Percentiles rank a stretch among this genome's conserved stretches.
These are phyloP conservation scores for Brachionus koreanus DNA, from an alignment of 1,140 invertebrate species.

Conservation along the genomic window DNA sequence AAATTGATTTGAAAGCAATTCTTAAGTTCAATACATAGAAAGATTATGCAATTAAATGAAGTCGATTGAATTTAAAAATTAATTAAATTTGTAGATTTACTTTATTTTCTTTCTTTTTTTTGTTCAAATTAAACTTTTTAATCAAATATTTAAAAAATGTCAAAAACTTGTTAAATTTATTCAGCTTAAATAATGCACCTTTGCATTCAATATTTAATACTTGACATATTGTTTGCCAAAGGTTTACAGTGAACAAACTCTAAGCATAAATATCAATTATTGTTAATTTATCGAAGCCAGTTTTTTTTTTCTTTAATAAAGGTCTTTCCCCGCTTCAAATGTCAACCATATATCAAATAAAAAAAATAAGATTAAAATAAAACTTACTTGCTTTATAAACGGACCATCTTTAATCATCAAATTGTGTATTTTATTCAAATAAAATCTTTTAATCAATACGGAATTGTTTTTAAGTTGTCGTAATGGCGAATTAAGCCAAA, in stretches of 20 bases:
- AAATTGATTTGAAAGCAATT: too few relatives aligned
- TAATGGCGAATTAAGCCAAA: background rate
- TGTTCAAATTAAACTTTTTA: background rate
- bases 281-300: background rate
- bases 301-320: background rate
- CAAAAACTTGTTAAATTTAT: background rate
- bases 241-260: background rate
- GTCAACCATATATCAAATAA: background rate
- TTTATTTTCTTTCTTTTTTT: too few relatives aligned
- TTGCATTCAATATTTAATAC: background rate
- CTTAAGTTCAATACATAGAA: too few relatives aligned
- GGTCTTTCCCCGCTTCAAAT: background rate
- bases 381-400: background rate
- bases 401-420: background rate
- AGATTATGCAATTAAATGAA: too few relatives aligned
- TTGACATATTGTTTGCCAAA: background rate
- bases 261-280: background rate
- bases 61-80: too few relatives aligned
- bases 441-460: background rate
- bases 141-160: background rate
- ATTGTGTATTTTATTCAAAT: background rate
- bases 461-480: background rate
- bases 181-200: background rate
- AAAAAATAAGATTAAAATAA: background rate
- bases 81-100: too few relatives aligned